These are phyloP conservation scores for Lamellibrachia luymesi DNA, from an alignment of 1,140 invertebrate species.

Conservation along the genomic window DNA sequence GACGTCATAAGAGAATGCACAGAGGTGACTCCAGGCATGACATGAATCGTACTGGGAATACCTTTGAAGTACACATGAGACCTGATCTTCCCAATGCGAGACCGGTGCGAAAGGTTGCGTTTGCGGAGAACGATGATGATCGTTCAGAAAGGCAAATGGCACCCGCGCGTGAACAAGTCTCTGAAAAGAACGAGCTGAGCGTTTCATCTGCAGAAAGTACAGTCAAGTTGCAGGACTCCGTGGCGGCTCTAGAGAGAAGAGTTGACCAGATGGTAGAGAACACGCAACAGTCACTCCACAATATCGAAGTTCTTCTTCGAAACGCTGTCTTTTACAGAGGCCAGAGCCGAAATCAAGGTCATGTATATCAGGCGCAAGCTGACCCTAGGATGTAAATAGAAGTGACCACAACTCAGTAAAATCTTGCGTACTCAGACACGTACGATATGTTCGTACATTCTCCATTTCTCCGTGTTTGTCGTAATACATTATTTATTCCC, in stretches of 20 bases:
- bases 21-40: not conserved
- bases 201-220: not conserved
- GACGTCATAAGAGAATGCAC: not conserved
- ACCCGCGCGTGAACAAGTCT: not conserved
- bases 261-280: constrained; percentile 18
- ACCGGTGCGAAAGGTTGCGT: not conserved
- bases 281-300: constrained; percentile 14
- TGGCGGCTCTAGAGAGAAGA: not conserved
- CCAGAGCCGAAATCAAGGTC: not conserved
- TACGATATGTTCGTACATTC: not conserved
- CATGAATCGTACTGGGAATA: not conserved
- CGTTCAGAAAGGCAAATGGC: not conserved
- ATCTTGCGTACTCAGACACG: not conserved
- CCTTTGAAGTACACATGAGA: not conserved
- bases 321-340: constrained; percentile 21
- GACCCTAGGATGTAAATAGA: not conserved
- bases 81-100: not conserved
- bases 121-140: constrained; percentile 7
- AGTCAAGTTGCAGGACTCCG: not conserved
- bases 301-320: constrained; percentile 22
- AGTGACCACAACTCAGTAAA: not conserved
- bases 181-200: not conserved
- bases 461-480: not conserved
- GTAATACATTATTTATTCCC: not conserved
- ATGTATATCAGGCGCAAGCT: not conserved